Conservation (phyloP, 2,888 invertebrate species). For the Nemurella pictetii region DNA sequence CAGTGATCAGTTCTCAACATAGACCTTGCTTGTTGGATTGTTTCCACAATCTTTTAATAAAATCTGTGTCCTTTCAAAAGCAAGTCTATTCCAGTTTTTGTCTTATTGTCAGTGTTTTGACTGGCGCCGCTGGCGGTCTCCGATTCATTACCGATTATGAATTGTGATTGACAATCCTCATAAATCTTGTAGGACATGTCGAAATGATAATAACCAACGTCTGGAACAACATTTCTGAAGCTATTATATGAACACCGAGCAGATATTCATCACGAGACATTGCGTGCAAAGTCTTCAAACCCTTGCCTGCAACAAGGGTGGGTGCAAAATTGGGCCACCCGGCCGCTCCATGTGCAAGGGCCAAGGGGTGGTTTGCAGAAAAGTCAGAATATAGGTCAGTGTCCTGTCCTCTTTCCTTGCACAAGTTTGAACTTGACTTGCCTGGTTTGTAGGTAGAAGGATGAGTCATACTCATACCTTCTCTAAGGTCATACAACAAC, state of each 20-base stretch:
- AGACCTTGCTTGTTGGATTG: too few relatives aligned
- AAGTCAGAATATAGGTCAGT: neutral
- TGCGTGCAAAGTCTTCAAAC: neutral
- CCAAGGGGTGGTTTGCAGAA: neutral
- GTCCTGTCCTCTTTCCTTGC: neutral
- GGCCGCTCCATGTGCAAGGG: neutral
- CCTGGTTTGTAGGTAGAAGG: neutral
- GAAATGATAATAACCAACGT: neutral
- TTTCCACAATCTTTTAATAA: too few relatives aligned
- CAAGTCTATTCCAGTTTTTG: too few relatives aligned
- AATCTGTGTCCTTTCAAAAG: too few relatives aligned
- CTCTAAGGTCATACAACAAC: too few relatives aligned
- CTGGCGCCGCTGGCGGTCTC: too few relatives aligned
- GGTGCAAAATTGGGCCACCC: neutral
- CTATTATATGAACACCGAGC: neutral
- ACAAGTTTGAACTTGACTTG: neutral
- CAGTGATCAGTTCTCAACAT: too few relatives aligned
- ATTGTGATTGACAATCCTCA: too few relatives aligned
- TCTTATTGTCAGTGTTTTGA: too few relatives aligned
- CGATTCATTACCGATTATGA: too few relatives aligned
- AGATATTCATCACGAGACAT: neutral
- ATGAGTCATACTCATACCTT: neutral
- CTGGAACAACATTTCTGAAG: neutral
- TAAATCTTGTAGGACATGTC: too few relatives aligned
- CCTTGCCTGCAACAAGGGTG: neutral